Base-by-base conservation (phyloP, 1,140 invertebrate genomes). In the Drosophila parabipectinata region DNA sequence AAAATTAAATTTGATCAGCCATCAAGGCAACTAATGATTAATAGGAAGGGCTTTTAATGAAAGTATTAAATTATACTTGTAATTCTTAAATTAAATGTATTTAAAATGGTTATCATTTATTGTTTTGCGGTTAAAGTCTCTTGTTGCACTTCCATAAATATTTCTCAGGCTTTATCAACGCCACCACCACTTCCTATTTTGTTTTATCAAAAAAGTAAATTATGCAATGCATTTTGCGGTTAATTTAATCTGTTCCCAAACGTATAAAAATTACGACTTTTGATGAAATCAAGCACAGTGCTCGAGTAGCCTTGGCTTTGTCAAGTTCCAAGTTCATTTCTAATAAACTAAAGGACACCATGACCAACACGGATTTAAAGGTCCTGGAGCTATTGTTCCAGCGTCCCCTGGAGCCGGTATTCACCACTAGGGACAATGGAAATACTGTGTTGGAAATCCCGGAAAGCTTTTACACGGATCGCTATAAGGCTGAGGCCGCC, bases 401-500 rank as follows among this genome's bases (percentile, higher is more conserved):
- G 75, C 93, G 94, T 28, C 94, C 94, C 0, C 74, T 93, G 30
- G 95, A 95, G 80, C 94, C 94, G 1, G 92, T 94, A 5, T 95
- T 95, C 77, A 93, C 95, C 14, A 93, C 93, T 0, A 94, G 95
- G 60, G 94, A 94, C 39, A 87, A 94, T 12, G 91, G 94, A 30
- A 93, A 93, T 51, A 91, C 93, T 1, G 92, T 92, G 0, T 95
- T 96, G 73, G 93, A 95, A 58, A 91, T 96, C 18, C 95, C 95
- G 1, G 64, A 93, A 15, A 91, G 91, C 18, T 93, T 91, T 60
- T 91, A 81, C 4, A 80, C 77, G 52, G 90, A 87, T 66, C 74
- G 80, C 39, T 90, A 92, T 79, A 57, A 58, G 18, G 91, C 83
- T 32, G 79, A 82, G 2, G 72, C 78, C 10, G 69, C 80, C 0